Base-by-base conservation (phyloP, 2,113 vertebrate species). In the Plectropomus leopardus region DNA sequence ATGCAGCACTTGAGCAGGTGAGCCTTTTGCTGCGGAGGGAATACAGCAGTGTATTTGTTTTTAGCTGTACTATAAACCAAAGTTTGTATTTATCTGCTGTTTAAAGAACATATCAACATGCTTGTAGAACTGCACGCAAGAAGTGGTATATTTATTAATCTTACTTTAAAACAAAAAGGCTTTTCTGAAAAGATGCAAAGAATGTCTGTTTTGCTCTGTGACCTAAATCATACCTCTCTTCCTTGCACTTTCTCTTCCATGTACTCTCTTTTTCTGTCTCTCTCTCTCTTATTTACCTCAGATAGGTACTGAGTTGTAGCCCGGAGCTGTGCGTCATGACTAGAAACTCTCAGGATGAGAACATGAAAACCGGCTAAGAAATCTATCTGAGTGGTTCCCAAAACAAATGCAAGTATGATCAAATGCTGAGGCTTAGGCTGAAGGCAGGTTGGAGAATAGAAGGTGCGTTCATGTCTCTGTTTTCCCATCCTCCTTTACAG, bases 1-100 rank as follows among this genome's bases (percentile, higher is more conserved):
- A 83, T 57, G 79, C 57, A 28, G 63, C 76, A 64, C 76, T 82
- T 70, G 51, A 76, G 63, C 84, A 89, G 88, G 88, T 89, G 68
- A 85, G 50, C 59, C n/a, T 34, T 66, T 82, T 54, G 40, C 66
- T 57, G 57, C 65, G 57, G 30, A 53, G 42, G 63, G 44, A 64
- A 76, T 24, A 26, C 24, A 3, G 51, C 5, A 23, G 4, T 40
- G 55, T 78, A 2, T 64, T 79, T 50, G 23, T 44, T 79, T 57
- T 21, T 21, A 40, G 23, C 32, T 64, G n/a, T 28, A 47, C 53
- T 36, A 71, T 58, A 60, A 76, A 79, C 59, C 64, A 30, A 32
- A 34, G 48, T 78, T 76, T 32, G 53, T 23, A 51, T 69, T 4
- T 19, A 44, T 51, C 57, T 51, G 51, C 21, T 50, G 40, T 81